Evolutionary conservation across 2,888 invertebrate genomes (phyloP), one percentile per base, ranked within the genome.

Genomic region (Cordilura impudica): DNA sequence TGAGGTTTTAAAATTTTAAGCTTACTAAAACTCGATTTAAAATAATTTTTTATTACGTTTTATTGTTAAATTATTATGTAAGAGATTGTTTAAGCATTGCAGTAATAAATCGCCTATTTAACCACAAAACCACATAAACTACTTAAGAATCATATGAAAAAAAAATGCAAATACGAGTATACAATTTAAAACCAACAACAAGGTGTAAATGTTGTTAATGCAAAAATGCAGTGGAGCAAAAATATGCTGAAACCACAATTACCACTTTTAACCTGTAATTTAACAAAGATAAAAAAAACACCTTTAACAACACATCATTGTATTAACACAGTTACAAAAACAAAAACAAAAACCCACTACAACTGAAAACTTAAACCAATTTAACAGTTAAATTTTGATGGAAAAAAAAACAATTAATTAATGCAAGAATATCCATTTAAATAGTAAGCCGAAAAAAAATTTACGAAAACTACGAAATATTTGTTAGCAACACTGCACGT

Each of bases 241-340:
- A 54, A 75, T 60, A 51, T 47, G 71, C 61, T 61, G 31, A 75
- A 75, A 75, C 79, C 79, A 67, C 74, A 71, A 67, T 67, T 69
- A 63, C 67, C 60, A 51, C 26, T 45, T 39, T 19, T 26, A 72
- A 63, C 19, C 63, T 71, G 45, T 47, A 75, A 72, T 79, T 71
- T 23, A 43, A 56, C 65, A 56, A 29, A 16, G 0, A 18, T 10
- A 31, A 61, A 29, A 23, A 16, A 4, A 47, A 29, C 63, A 35
- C 56, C 51, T 35, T 35, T 14, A 45, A 49, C 61, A 45, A 39
- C 2, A 39, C 35, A 39, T n/a, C 2, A 39, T 35, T 61, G 61
- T 49, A 63, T 63, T 63, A 63, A 63, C 63, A 43, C 43, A 78
- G 53, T 53, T 51, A 49, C 6, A 65, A n/a, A 31, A 45, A 7